Base-by-base conservation (phyloP, 2,797 vertebrate species). In the Chanos chanos region DNA sequence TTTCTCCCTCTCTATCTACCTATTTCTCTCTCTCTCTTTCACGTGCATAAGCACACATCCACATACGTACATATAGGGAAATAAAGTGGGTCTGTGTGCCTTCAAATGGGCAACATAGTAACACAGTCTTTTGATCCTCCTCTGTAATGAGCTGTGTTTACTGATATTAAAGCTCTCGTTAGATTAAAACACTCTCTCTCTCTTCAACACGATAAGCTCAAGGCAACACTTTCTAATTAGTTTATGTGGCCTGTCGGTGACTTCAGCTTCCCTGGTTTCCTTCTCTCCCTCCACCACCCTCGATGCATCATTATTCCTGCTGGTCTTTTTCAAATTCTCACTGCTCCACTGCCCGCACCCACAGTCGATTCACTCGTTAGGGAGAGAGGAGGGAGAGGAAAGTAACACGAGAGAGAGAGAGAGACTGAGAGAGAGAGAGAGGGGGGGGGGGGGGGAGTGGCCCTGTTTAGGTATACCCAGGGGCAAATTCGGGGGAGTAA, bases 141-240 rank as follows among this genome's bases (percentile, higher is more conserved):
- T 37, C 27, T 63, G 41, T 55, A 22, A 57, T 59, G 55, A 66
- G 56, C 18, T 24, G 59, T 68, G 71, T 75, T 71, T 71, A 71
- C 62, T 69, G 62, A 75, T 71, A 68, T 71, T 61, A 68, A 69
- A 68, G 65, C 58, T 66, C 68, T 71, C 63, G 71, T 71, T 72
- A 70, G 63, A 75, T 67, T 66, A 53, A 63, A 73, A 70, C 61
- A 61, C 60, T 67, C 71, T 68, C 60, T 67, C 71, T 68, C 52
- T 60, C 60, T 56, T 64, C 55, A 78, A 73, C 51, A 70, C 3
- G 58, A 69, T 64, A 72, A 74, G 68, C 71, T 72, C 61, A 66
- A 60, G 69, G 76, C 66, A 65, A 74, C 50, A 63, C 64, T 70
- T 67, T 72, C 64, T 78, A 78, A 78, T 78, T 70, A 76, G 76